Conservation (phyloP, 2,888 invertebrate genomes). For the Atherix ibis region DNA sequence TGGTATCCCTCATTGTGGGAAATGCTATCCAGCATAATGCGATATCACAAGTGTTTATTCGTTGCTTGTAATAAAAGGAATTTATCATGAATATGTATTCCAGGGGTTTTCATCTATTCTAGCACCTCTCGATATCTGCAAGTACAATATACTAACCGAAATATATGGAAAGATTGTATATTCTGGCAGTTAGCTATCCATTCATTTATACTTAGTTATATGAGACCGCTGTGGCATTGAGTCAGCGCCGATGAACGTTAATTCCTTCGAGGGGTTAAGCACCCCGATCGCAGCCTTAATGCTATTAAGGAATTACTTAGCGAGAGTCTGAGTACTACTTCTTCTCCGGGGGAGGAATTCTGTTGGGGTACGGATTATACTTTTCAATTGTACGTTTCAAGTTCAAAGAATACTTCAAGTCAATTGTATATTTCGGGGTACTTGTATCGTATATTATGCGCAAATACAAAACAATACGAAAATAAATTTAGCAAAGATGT, state of each 20-base stretch:
- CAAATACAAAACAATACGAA: too few relatives aligned
- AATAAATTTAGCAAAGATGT: too few relatives aligned
- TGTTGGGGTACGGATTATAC: too few relatives aligned
- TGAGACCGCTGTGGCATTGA: too few relatives aligned
- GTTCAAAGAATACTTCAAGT: too few relatives aligned
- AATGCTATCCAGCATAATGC: not conserved
- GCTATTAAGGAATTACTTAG: not conserved
- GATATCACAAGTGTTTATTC: constrained; percentile 2
- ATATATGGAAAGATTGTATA: not conserved
- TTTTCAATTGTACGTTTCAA: too few relatives aligned
- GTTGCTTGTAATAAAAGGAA: constrained; percentile 2
- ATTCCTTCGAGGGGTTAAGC: too few relatives aligned
- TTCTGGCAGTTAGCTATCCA: not conserved
- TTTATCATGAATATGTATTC: constrained; percentile 4
- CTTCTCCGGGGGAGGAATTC: not conserved
- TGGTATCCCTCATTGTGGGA: not conserved
- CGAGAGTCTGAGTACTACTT: not conserved
- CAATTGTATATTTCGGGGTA: too few relatives aligned
- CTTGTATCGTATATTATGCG: too few relatives aligned
- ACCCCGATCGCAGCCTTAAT: too few relatives aligned
- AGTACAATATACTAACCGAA: not conserved
- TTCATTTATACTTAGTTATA: not conserved
- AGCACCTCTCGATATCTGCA: not conserved
- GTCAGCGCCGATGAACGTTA: too few relatives aligned
- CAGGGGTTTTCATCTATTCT: not conserved